These are phyloP conservation scores for Typhlomys cinereus DNA, from an alignment of 2,113 vertebrate species.

Conservation along the genomic window DNA sequence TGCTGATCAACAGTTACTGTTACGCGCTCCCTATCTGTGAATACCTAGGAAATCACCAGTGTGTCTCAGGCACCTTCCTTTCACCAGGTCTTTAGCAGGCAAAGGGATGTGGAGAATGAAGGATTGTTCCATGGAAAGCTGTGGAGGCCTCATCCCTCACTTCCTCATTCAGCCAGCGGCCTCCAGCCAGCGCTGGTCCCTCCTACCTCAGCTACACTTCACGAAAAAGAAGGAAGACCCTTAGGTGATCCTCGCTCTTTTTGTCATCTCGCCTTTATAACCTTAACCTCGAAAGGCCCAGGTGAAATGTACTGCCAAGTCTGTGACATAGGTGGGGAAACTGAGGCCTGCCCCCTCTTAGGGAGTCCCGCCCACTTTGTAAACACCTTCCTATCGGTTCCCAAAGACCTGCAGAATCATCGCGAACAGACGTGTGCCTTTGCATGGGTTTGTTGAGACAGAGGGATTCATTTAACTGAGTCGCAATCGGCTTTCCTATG, in stretches of 20 bases:
- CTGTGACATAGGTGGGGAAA: background rate
- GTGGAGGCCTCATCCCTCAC: background rate
- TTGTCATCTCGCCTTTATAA: background rate
- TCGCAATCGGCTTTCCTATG: no score
- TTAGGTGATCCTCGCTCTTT: fast-evolving
- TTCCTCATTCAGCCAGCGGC: background rate
- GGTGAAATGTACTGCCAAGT: background rate
- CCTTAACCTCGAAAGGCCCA: fast-evolving
- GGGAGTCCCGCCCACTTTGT: background rate
- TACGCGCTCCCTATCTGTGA: background rate
- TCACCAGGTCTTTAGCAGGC: background rate
- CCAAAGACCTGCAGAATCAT: no score
- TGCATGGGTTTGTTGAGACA: background rate
- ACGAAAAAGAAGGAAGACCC: background rate
- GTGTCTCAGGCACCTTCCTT: background rate
- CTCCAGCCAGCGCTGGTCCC: background rate
- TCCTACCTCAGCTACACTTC: background rate
- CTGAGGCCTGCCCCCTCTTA: background rate
- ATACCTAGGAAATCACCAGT: background rate
- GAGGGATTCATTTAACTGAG: background rate
- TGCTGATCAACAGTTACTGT: no score
- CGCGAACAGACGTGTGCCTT: background rate
- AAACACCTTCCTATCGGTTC: background rate
- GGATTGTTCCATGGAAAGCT: background rate
- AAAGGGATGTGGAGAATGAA: background rate